Conservation (phyloP, 1,140 invertebrate species). For the Drosophila athabasca region DNA sequence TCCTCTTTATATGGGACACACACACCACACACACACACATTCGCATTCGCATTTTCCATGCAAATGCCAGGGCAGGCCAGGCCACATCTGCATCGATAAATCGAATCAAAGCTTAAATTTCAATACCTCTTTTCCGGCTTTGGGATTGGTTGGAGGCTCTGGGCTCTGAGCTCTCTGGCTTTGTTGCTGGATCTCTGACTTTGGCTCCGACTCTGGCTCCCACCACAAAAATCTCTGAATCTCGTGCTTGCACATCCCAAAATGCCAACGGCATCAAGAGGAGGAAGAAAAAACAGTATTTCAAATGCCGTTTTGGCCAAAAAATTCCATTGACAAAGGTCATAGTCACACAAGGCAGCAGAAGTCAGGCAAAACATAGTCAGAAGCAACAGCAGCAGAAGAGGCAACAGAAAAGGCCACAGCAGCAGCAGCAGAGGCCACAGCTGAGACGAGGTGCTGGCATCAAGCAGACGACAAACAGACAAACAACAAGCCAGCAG, state of each 20-base stretch:
- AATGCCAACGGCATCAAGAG: conserved; percentile 33
- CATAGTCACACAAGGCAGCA: conserved; percentile 59
- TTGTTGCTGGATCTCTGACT: background rate
- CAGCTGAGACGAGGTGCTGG: background rate
- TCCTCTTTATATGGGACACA: background rate
- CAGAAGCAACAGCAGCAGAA: conserved; percentile 23
- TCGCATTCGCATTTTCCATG: background rate
- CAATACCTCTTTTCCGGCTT: conserved; percentile 42
- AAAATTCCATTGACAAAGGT: conserved; percentile 79
- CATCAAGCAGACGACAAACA: no score
- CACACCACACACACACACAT: background rate
- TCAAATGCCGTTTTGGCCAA: conserved; percentile 44
- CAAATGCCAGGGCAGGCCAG: background rate
- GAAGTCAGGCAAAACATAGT: conserved; percentile 22
- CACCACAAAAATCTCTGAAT: conserved; percentile 26
- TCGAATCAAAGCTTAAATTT: conserved; percentile 45
- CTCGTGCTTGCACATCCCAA: conserved; percentile 23
- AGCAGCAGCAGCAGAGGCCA: conserved; percentile 13
- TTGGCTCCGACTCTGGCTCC: conserved; percentile 4
- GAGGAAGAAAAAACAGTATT: background rate
- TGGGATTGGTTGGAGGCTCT: conserved; percentile 1
- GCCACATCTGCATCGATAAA: conserved; percentile 43
- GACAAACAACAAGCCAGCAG: conserved; percentile 39
- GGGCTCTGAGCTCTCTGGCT: no score
- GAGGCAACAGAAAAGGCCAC: conserved; percentile 11